phyloP scores from a whole-genome alignment of 1,140 invertebrate genomes.

The Halesus radiatus region DNA sequence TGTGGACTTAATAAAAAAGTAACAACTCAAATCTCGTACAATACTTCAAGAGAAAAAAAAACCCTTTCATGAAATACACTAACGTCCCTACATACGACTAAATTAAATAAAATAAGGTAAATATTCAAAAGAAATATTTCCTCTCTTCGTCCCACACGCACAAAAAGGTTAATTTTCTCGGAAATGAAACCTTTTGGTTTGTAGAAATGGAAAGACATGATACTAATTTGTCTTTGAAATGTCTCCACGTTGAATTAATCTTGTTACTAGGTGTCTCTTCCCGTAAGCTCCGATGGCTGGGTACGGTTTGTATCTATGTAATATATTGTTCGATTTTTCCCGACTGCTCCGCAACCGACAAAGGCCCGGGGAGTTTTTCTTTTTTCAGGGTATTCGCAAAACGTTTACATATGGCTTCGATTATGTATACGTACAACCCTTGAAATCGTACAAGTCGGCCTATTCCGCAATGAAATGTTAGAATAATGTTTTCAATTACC shows the following conservation, averaged over 20 bases:
- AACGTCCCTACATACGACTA: neutral
- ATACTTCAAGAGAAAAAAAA: no score
- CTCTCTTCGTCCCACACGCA: neutral
- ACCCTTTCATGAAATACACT: neutral
- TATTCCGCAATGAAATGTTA: no score
- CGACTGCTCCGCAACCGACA: neutral
- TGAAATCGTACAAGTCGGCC: no score
- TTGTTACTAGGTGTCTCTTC: neutral
- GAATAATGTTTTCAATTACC: no score
- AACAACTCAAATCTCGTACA: no score
- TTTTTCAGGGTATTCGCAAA: neutral
- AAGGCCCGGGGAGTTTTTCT: neutral
- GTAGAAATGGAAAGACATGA: neutral
- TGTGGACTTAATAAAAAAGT: no score
- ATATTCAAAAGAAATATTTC: neutral
- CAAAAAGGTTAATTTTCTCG: neutral
- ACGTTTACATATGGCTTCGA: neutral
- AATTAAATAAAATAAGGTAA: neutral
- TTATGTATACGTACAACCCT: neutral
- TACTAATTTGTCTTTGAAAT: neutral
- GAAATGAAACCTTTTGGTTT: neutral
- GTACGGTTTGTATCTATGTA: no score
- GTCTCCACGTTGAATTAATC: neutral
- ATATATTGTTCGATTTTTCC: neutral
- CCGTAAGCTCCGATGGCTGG: no score